Conservation (phyloP, 2,888 invertebrate species). For the Dioctria rufipes region DNA sequence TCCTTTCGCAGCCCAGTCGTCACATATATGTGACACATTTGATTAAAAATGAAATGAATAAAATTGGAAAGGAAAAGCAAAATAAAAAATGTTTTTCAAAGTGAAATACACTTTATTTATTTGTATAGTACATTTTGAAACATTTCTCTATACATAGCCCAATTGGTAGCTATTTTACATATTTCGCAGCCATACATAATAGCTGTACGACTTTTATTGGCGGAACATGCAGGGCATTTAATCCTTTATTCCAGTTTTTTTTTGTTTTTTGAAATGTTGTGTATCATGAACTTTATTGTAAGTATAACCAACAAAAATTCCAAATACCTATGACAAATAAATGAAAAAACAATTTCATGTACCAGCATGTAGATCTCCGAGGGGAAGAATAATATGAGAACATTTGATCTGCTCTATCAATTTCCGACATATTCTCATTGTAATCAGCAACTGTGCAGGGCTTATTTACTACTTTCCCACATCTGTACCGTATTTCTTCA, state of each 20-base stretch:
- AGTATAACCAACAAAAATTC: not conserved
- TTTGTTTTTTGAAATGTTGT: too few relatives aligned
- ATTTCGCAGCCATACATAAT: too few relatives aligned
- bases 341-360: not conserved
- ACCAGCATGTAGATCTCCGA: conserved; percentile 17
- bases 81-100: conserved; percentile 6
- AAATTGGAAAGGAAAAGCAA: not conserved
- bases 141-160: conserved; percentile 10
- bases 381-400: not conserved
- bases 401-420: conserved; percentile 39
- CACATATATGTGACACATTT: conserved; percentile 3
- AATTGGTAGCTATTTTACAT: conserved; percentile 3
- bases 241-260: too few relatives aligned
- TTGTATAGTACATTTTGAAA: conserved; percentile 21
- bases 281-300: too few relatives aligned
- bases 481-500: not conserved
- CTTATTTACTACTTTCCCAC: not conserved
- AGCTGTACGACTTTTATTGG: too few relatives aligned
- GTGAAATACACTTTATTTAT: not conserved
- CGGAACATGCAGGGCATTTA: too few relatives aligned
- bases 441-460: not conserved
- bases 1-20: not conserved
- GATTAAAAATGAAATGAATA: not conserved
- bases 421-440: conserved; percentile 36
- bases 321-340: not conserved